A percentile compares a stretch with the other conserved stretches of the same genome.
phyloP scores from a whole-genome alignment of 2,113 vertebrate species.

The Phaethon lepturus region DNA sequence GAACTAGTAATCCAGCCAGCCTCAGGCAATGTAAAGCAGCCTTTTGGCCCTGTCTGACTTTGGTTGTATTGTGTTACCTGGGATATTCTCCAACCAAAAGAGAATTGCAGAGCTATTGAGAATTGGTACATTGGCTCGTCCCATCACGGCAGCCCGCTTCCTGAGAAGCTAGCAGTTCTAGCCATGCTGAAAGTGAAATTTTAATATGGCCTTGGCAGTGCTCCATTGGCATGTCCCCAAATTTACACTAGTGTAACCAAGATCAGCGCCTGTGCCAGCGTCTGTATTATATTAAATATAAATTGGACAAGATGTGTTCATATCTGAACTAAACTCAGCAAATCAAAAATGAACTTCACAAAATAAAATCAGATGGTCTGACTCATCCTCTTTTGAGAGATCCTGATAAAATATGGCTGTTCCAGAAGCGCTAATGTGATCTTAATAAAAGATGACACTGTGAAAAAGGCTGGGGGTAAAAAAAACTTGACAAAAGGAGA shows the following conservation, averaged over 20 bases:
- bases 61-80: slow-evolving; percentile 28
- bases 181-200: slow-evolving; percentile 57
- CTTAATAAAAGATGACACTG: slow-evolving; percentile 43
- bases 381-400: slow-evolving; percentile 35
- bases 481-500: neutral
- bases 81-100: slow-evolving; percentile 56
- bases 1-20: slow-evolving; percentile 63
- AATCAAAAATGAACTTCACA: slow-evolving; percentile 30
- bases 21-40: slow-evolving; percentile 61
- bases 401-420: slow-evolving; percentile 5
- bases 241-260: slow-evolving; percentile 48
- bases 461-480: neutral
- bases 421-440: slow-evolving; percentile 24
- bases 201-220: slow-evolving; percentile 51
- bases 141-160: slow-evolving; percentile 53
- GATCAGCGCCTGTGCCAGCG: neutral
- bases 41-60: slow-evolving; percentile 55
- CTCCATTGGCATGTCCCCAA: slow-evolving; percentile 24
- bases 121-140: neutral
- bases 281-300: slow-evolving; percentile 47
- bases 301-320: slow-evolving; percentile 31
- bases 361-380: slow-evolving; percentile 54
- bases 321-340: slow-evolving; percentile 40
- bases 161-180: slow-evolving; percentile 67
- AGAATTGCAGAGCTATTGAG: slow-evolving; percentile 47